Base-by-base conservation (phyloP, 2,888 invertebrate genomes). In the Athalia cordata region DNA sequence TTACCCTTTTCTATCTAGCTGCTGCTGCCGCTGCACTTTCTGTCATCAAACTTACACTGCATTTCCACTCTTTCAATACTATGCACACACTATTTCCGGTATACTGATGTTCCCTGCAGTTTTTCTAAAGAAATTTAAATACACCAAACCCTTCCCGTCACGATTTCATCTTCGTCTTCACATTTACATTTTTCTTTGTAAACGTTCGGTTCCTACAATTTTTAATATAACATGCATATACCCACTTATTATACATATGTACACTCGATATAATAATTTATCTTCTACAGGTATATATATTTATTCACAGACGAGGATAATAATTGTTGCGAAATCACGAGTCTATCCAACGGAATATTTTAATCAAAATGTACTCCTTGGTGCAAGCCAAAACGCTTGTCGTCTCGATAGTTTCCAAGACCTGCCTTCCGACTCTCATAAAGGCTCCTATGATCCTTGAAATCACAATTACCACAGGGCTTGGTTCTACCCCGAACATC, bases 291-390 rank as follows among this genome's bases (percentile, higher is more conserved):
- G 1, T n/a, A 43, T 7, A 3, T 70, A 67, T 68, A 62, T 74
- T 77, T 75, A 75, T 66, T 64, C 67, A 77, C 49, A 66, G 50
- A 15, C 55, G 52, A 74, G 47, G 61, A 43, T 57, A 49, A 15
- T 59, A 15, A 43, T 13, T 50, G 15, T 49, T 66, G 74, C 78
- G 70, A 52, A 5, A 9, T 79, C 50, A 76, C 45, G 80, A 75
- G 43, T 82, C 81, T 15, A 86, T 80, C 84, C 84, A 86, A 0
- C 64, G 66, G n/a, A 78, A 9, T 6, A 80, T 13, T 11, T 83
- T 83, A 3, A 13, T 47, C 72, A 77, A 75, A 6, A 83, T 9
- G 55, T 86, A 86, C 11, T 84, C 80, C 55, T 65, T 82, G 8
- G 81, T 78, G 77, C 86, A 86, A 0, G 77, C 72, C 0, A 86